These are phyloP conservation scores for Lanius ludovicianus DNA, from an alignment of 2,113 vertebrate species.

Conservation along the genomic window DNA sequence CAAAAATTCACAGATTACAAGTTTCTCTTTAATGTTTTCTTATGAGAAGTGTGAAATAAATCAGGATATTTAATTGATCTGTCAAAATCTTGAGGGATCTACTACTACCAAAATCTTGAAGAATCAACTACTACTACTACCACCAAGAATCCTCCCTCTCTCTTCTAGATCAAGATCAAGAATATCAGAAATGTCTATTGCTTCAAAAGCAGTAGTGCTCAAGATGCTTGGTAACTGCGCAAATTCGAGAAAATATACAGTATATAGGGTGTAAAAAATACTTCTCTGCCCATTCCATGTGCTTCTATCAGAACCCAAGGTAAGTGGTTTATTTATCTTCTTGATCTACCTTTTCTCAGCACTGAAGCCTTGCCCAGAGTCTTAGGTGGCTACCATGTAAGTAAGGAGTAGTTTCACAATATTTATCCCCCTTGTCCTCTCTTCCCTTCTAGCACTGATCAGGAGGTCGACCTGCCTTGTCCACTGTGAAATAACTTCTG, in stretches of 20 bases:
- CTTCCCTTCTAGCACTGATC: not conserved
- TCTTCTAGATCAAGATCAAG: not conserved
- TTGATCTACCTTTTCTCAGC: not conserved
- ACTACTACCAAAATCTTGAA: not conserved
- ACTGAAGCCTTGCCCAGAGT: not conserved
- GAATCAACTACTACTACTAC: not conserved
- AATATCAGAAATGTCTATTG: not conserved
- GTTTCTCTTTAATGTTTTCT: not conserved
- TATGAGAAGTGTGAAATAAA: not conserved
- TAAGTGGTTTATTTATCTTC: not conserved
- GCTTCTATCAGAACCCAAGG: not conserved
- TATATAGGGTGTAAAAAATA: not conserved
- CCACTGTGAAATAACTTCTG: not conserved
- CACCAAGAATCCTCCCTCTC: not conserved
- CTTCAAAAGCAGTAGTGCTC: not conserved
- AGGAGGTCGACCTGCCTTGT: not conserved
- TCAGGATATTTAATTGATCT: not conserved
- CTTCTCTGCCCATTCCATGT: not conserved
- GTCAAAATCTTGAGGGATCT: not conserved
- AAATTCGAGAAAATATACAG: not conserved
- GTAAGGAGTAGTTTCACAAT: not conserved
- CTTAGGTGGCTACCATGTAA: not conserved
- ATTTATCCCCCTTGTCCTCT: not conserved
- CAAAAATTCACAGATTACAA: not conserved
- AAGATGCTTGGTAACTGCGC: not conserved